A percentile compares a stretch with the other conserved stretches of the same genome.
phyloP scores from a whole-genome alignment of 2,888 invertebrate species.

The Zelleria hepariella region DNA sequence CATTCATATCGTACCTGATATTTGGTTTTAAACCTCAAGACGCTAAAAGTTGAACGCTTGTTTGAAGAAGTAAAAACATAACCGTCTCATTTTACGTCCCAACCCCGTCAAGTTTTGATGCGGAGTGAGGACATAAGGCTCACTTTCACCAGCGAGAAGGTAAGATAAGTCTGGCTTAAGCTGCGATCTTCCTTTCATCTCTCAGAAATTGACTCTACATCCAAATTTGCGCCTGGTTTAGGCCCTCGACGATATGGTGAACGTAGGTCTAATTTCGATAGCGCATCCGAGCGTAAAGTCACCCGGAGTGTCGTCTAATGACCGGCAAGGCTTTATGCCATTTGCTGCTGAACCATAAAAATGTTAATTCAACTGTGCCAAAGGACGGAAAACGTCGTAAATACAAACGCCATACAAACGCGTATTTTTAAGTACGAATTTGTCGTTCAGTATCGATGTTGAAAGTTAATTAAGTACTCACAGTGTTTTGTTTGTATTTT shows the following conservation, averaged over 20 bases:
- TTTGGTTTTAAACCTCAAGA: background rate
- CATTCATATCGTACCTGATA: background rate
- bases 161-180: constrained; percentile 11
- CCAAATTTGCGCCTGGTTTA: background rate
- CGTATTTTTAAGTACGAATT: background rate
- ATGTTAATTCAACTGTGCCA: constrained; percentile 45
- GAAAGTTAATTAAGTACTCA: too few relatives aligned
- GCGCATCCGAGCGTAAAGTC: constrained; percentile 27
- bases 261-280: constrained; percentile 24
- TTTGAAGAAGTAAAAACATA: background rate
- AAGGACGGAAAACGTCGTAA: constrained; percentile 37
- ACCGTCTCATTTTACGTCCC: constrained; percentile 12
- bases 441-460: background rate
- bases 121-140: constrained; percentile 17
- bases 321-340: constrained; percentile 33
- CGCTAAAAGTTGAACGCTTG: background rate
- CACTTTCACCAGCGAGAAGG: background rate
- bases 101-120: constrained; percentile 22
- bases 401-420: constrained; percentile 34
- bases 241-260: background rate
- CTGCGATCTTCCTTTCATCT: background rate
- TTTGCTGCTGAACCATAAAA: constrained; percentile 47
- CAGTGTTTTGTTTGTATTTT: too few relatives aligned
- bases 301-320: constrained; percentile 35
- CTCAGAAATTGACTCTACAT: background rate